These are phyloP conservation scores for Scrobipalpa costella DNA, from an alignment of 2,888 invertebrate genomes.

Conservation along the genomic window DNA sequence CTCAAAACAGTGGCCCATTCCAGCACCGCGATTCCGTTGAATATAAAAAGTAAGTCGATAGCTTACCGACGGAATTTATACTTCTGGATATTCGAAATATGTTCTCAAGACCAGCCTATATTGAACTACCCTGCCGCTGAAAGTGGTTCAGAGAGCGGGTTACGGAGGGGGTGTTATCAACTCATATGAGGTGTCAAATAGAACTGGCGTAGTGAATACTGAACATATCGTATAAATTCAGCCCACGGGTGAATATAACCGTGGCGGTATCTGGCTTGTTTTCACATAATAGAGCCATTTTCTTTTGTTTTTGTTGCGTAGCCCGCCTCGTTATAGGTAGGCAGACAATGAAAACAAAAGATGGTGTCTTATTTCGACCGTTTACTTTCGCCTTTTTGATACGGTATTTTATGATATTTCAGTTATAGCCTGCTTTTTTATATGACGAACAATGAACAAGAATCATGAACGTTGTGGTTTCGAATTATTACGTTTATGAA, in stretches of 20 bases:
- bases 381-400: slow-evolving; percentile 59
- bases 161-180: slow-evolving; percentile 30
- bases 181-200: slow-evolving; percentile 48
- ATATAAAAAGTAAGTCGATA: slow-evolving; percentile 81
- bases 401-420: slow-evolving; percentile 52
- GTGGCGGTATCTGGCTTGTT: slow-evolving; percentile 77
- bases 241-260: slow-evolving; percentile 78
- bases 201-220: slow-evolving; percentile 60
- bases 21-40: slow-evolving; percentile 68
- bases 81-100: slow-evolving; percentile 80
- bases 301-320: slow-evolving; percentile 79
- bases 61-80: slow-evolving; percentile 79
- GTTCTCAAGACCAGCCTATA: slow-evolving; percentile 52
- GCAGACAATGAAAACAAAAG: slow-evolving; percentile 78
- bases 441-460: not conserved
- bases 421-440: not conserved
- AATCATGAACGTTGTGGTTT: not conserved
- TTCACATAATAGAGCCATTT: slow-evolving; percentile 81
- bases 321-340: slow-evolving; percentile 72
- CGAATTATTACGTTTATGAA: not conserved
- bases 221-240: slow-evolving; percentile 79
- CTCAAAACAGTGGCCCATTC: slow-evolving; percentile 76
- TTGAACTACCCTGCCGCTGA: slow-evolving; percentile 40
- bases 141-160: not conserved
- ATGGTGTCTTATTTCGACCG: slow-evolving; percentile 71